Evolutionary conservation across 2,113 vertebrate species (phyloP).

Genomic region (Pituophis catenifer): DNA sequence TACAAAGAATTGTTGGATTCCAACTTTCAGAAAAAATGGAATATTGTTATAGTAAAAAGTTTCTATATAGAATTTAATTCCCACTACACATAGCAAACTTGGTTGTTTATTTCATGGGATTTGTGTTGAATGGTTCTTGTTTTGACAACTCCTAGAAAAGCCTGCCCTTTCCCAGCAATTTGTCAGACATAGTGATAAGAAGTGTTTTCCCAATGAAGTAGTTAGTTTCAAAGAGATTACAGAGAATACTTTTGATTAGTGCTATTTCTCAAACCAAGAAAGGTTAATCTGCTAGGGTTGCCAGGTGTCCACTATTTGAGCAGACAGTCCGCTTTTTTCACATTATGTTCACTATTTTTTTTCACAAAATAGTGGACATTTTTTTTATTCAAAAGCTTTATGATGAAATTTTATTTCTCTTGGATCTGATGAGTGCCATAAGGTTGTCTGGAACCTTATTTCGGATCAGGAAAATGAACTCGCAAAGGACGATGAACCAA

Average conservation of each 20-base stretch:
- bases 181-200: background rate
- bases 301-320: too few species aligned
- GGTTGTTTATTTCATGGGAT: background rate
- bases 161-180: background rate
- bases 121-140: background rate
- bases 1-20: too few species aligned
- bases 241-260: background rate
- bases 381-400: too few species aligned
- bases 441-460: too few species aligned
- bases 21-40: background rate
- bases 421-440: too few species aligned
- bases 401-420: too few species aligned
- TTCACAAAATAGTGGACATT: too few species aligned
- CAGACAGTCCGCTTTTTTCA: too few species aligned
- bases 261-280: background rate
- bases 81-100: background rate
- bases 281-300: too few species aligned
- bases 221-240: background rate
- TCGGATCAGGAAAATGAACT: too few species aligned
- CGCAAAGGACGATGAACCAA: too few species aligned
- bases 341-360: too few species aligned
- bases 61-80: background rate
- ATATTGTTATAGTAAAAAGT: background rate
- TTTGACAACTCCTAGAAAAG: background rate
- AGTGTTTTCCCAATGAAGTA: background rate